phyloP scores from a whole-genome alignment of 2,888 invertebrate species.

The Drosophila helvetica region DNA sequence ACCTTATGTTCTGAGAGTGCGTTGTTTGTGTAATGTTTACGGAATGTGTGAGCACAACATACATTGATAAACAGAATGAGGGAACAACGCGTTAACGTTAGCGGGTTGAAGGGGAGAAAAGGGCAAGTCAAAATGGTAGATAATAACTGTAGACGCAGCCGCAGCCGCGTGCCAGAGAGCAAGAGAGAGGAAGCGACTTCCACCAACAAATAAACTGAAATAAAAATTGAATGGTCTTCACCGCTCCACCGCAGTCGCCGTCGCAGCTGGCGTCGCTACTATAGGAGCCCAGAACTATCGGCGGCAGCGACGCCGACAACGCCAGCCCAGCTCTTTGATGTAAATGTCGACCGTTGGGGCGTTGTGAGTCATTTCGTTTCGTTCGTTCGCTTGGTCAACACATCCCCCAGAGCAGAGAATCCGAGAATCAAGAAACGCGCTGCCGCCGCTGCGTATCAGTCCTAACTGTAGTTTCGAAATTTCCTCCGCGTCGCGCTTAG shows the following conservation, averaged over 20 bases:
- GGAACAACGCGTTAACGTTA: background rate
- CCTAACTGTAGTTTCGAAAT: slow-evolving; percentile 1
- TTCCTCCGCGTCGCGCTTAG: background rate
- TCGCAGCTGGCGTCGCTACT: slow-evolving; percentile 16
- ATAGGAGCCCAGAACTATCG: slow-evolving; percentile 21
- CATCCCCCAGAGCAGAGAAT: slow-evolving; percentile 14
- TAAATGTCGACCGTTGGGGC: slow-evolving; percentile 72
- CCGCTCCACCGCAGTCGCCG: slow-evolving; percentile 26
- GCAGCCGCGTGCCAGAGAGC: slow-evolving; percentile 1
- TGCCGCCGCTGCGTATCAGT: slow-evolving; percentile 19
- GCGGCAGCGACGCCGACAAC: slow-evolving; percentile 27
- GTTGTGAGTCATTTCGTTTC: slow-evolving; percentile 77
- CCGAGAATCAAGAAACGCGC: slow-evolving; percentile 19
- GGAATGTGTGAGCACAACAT: slow-evolving; percentile 77
- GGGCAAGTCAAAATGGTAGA: slow-evolving; percentile 50
- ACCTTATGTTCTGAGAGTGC: background rate
- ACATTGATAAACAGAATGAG: slow-evolving; percentile 55
- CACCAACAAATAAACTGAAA: slow-evolving; percentile 61
- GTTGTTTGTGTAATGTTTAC: slow-evolving; percentile 71
- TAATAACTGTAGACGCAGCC: slow-evolving; percentile 44
- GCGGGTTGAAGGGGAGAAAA: slow-evolving; percentile 1
- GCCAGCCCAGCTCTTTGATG: slow-evolving; percentile 60
- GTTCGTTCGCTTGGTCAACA: slow-evolving; percentile 74
- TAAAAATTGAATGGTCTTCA: slow-evolving; percentile 56
- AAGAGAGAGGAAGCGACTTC: slow-evolving; percentile 18